These are phyloP conservation scores for Sebastes iracundus DNA, from an alignment of 2,797 vertebrate species.

Conservation along the genomic window DNA sequence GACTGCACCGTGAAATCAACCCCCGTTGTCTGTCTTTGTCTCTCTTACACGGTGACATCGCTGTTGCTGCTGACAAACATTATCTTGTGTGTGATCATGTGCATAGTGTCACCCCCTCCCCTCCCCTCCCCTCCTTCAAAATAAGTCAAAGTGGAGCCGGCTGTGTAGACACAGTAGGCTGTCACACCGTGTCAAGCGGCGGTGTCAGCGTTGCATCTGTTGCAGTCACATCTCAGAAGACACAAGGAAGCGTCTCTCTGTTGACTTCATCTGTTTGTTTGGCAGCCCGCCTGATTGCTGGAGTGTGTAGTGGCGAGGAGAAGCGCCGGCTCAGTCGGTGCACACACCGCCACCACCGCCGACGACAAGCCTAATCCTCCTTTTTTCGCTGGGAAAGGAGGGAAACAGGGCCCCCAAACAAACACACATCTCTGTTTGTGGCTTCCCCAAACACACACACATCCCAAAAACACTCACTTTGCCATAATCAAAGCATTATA, in stretches of 20 bases:
- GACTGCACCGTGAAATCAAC: slow-evolving; percentile 77
- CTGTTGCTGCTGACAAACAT: slow-evolving; percentile 83
- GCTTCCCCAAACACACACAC: slow-evolving; percentile 2
- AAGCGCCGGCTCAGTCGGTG: slow-evolving; percentile 52
- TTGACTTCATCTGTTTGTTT: slow-evolving; percentile 86
- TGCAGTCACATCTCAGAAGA: slow-evolving; percentile 82
- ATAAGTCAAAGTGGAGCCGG: slow-evolving; percentile 73
- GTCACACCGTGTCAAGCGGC: slow-evolving; percentile 80
- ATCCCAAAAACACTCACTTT: slow-evolving; percentile 7
- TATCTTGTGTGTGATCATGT: slow-evolving; percentile 84
- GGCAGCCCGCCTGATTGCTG: slow-evolving; percentile 83
- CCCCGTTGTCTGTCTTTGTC: slow-evolving; percentile 70
- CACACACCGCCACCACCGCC: slow-evolving; percentile 19
- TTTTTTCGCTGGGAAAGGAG: slow-evolving; percentile 27
- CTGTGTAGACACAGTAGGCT: slow-evolving; percentile 75
- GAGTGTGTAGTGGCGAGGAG: slow-evolving; percentile 70
- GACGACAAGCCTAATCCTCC: slow-evolving; percentile 65
- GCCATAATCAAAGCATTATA: slow-evolving; percentile 23
- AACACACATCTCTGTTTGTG: slow-evolving; percentile 52
- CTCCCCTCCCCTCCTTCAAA: slow-evolving; percentile 11
- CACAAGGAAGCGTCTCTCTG: slow-evolving; percentile 79
- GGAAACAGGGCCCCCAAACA: slow-evolving; percentile 47
- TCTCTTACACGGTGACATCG: slow-evolving; percentile 67
- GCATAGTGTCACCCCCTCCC: slow-evolving; percentile 58
- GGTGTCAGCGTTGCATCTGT: slow-evolving; percentile 81